A percentile compares a stretch with the other conserved stretches of the same genome.
phyloP scores from a whole-genome alignment of 2,797 vertebrate genomes.

The Sandelia bainsii region DNA sequence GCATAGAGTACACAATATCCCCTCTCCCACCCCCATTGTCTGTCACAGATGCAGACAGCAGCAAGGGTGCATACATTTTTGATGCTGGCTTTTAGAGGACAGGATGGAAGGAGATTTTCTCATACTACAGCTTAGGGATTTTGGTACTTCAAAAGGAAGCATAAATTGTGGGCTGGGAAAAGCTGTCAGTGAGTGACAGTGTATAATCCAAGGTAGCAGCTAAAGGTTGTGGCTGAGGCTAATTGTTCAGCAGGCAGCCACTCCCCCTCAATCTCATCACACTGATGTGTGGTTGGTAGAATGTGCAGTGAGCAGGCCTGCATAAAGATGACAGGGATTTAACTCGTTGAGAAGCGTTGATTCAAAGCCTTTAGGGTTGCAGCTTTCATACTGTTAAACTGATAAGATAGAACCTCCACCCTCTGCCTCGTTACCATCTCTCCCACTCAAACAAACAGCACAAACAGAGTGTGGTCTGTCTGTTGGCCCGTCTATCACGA shows the following conservation, averaged over 20 bases:
- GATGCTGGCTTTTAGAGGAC: slow-evolving; percentile 36
- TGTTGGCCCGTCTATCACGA: background rate
- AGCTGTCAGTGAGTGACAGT: slow-evolving; percentile 68
- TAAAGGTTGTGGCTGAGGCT: slow-evolving; percentile 62
- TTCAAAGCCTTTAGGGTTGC: slow-evolving; percentile 36
- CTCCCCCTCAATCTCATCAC: slow-evolving; percentile 40
- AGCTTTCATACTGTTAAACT: slow-evolving; percentile 47
- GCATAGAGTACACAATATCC: slow-evolving; percentile 44
- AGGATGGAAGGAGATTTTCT: slow-evolving; percentile 49
- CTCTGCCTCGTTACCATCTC: background rate
- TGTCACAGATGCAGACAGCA: slow-evolving; percentile 45
- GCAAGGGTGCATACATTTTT: slow-evolving; percentile 26
- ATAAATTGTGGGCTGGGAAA: slow-evolving; percentile 54
- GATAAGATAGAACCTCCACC: slow-evolving; percentile 28
- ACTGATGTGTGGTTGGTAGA: slow-evolving; percentile 42
- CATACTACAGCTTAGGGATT: slow-evolving; percentile 71
- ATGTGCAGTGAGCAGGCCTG: slow-evolving; percentile 29
- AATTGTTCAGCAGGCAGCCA: slow-evolving; percentile 64
- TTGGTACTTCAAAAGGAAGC: slow-evolving; percentile 77
- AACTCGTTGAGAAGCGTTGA: slow-evolving; percentile 31
- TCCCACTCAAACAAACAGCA: slow-evolving; percentile 13
- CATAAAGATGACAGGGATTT: slow-evolving; percentile 49
- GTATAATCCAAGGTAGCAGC: slow-evolving; percentile 65
- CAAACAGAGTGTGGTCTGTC: background rate
- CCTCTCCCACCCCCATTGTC: slow-evolving; percentile 29